Evolutionary conservation across 1,140 invertebrate species (phyloP), one percentile per base, ranked within the genome.

Genomic region (Melitaea cinxia): DNA sequence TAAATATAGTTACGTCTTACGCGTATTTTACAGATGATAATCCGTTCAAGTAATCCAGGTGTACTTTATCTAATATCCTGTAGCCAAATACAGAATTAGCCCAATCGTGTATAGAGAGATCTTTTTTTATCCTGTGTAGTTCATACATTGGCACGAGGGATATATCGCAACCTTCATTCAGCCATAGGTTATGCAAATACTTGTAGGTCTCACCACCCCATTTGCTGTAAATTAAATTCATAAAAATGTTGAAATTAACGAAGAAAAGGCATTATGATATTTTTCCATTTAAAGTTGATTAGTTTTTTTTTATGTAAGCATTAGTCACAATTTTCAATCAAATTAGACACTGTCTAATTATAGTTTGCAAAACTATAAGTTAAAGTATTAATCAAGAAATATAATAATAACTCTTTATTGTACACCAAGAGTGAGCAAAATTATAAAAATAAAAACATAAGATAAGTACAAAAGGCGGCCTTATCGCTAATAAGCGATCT

Each of bases 161-260:
- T 4, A 96, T 86, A 6, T 91, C 85, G 9, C 92, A 91, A 2
- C 92, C 85, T 21, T 92, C 93, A 55, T 92, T 82, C 63, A 92
- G 90, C 95, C 94, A 96, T 37, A 95, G 79, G 23, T 92, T 65
- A 47, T 93, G 82, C 42, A 95, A 83, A 73, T 93, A 94, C 9
- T 91, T 78, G 73, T 94, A 93, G 4, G 95, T 95, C 52, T 77
- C 91, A 28, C 85, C 85, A 0, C 93, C 92, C 95, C 95, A 96
- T 83, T 92, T 85, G 55, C 94, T 94, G 56, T 24, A 30, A 65
- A 47, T 19, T 45, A 45, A 19, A 42, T 19, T 6, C 1, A 17
- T 45, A 17, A 3, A 45, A 10, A 1, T 12, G 2, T 2, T 26
- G 2, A 2, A 4, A 26, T 26, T 4, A 26, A 4, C 24, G 24